These are phyloP conservation scores for Ectropis grisescens DNA, from an alignment of 1,140 invertebrate species.

Conservation along the genomic window DNA sequence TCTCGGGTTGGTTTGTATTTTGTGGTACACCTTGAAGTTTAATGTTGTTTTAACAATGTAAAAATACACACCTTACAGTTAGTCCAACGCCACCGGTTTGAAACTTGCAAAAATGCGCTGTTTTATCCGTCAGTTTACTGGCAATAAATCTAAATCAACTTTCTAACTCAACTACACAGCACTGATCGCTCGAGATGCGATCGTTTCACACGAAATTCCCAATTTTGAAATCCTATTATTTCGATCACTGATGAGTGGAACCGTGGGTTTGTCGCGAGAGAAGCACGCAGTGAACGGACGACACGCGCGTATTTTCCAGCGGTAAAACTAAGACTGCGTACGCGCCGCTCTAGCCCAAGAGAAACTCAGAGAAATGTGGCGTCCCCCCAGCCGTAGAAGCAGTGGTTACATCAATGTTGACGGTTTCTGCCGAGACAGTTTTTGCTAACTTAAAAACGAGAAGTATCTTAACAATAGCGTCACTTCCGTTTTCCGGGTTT, in stretches of 20 bases:
- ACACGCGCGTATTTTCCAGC: slow-evolving; percentile 28
- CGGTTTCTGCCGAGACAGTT: slow-evolving; percentile 22
- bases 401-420: slow-evolving; percentile 53
- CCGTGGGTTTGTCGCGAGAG: no score
- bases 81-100: slow-evolving; percentile 22
- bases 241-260: no score
- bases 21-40: no score
- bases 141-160: slow-evolving; percentile 18
- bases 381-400: slow-evolving; percentile 25
- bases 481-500: slow-evolving; percentile 38
- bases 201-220: slow-evolving; percentile 14
- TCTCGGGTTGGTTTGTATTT: no score
- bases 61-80: slow-evolving; percentile 49
- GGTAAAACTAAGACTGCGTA: slow-evolving; percentile 34
- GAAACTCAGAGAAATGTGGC: slow-evolving; percentile 62
- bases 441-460: slow-evolving; percentile 22
- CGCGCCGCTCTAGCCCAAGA: slow-evolving; percentile 24
- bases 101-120: slow-evolving; percentile 16
- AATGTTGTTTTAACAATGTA: no score
- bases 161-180: slow-evolving; percentile 27
- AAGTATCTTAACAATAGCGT: slow-evolving; percentile 9
- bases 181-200: slow-evolving; percentile 15
- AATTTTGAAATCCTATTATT: slow-evolving; percentile 5
- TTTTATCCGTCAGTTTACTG: slow-evolving; percentile 22
- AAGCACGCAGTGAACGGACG: background rate